phyloP scores from a whole-genome alignment of 37 sponge, comb jelly and placozoan species.

The Axinella damicornis region DNA sequence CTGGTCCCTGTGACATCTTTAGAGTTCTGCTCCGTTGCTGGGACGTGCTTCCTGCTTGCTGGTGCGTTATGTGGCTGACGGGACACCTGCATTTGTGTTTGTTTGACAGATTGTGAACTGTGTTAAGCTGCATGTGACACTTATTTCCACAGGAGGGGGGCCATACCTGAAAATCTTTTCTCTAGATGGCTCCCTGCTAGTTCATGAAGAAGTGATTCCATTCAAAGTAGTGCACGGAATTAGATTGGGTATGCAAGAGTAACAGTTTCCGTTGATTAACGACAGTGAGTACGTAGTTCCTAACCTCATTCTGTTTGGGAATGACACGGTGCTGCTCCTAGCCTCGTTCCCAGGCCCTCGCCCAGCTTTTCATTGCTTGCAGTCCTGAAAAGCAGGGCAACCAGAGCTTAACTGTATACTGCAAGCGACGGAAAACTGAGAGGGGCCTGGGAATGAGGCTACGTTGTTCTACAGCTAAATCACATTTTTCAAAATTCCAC shows the following conservation, averaged over 20 bases:
- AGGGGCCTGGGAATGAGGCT: no score
- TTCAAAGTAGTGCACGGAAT: conserved; percentile 62
- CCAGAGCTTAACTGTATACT: no score
- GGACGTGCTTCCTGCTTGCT: conserved; percentile 16
- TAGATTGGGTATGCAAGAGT: neutral
- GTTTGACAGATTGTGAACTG: no score
- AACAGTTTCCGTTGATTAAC: no score
- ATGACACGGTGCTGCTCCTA: no score
- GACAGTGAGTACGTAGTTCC: no score
- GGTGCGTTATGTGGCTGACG: conserved; percentile 10
- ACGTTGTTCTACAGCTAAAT: neutral
- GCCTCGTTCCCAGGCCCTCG: neutral
- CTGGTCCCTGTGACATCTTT: conserved; percentile 67
- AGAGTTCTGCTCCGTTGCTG: conserved; percentile 14
- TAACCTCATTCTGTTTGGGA: no score
- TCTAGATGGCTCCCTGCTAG: conserved; percentile 14
- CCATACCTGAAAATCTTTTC: conserved; percentile 61
- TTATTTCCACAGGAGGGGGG: conserved; percentile 54
- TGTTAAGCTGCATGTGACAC: no score
- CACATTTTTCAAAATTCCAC: neutral
- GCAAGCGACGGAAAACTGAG: no score
- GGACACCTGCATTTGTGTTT: no score
- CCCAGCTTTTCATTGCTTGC: no score
- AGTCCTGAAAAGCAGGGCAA: no score
- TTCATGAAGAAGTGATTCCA: conserved; percentile 26